These are phyloP conservation scores for Zosterops pallidus DNA, from an alignment of 2,113 vertebrate genomes.

Conservation along the genomic window DNA sequence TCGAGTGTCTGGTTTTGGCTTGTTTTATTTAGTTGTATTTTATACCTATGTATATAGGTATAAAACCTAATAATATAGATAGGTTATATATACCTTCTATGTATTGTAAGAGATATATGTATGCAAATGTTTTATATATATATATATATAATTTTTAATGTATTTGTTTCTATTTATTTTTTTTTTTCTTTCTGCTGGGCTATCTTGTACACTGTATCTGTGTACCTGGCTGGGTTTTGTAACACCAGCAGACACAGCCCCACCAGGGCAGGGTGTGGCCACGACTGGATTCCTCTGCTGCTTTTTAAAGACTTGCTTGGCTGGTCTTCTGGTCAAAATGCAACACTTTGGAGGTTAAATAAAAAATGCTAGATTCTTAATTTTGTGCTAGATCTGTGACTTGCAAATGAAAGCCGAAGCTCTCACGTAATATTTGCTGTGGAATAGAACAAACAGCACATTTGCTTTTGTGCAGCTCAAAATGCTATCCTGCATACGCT, in stretches of 20 bases:
- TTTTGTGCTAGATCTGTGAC: neutral
- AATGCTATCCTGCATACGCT: accelerated
- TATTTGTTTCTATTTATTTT: neutral
- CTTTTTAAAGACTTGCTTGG: neutral
- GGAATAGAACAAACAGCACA: neutral
- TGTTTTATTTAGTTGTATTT: neutral
- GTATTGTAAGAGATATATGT: neutral
- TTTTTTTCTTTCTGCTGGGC: accelerated
- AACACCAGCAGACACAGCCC: neutral
- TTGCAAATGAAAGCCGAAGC: neutral
- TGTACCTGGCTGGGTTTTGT: neutral
- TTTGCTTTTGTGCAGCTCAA: neutral
- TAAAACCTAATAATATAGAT: neutral
- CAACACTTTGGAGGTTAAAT: neutral
- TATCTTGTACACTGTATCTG: accelerated
- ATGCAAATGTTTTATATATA: neutral
- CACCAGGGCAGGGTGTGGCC: neutral
- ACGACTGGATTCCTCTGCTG: neutral
- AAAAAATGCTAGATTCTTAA: neutral
- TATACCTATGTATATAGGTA: neutral
- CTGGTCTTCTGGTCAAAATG: neutral
- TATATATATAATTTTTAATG: neutral
- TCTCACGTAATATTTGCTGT: neutral
- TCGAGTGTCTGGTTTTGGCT: neutral
- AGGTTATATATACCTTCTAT: neutral